phyloP scores from a whole-genome alignment of 1,140 invertebrate species.

The fruit fly (Drosophila melanogaster) region DNA sequence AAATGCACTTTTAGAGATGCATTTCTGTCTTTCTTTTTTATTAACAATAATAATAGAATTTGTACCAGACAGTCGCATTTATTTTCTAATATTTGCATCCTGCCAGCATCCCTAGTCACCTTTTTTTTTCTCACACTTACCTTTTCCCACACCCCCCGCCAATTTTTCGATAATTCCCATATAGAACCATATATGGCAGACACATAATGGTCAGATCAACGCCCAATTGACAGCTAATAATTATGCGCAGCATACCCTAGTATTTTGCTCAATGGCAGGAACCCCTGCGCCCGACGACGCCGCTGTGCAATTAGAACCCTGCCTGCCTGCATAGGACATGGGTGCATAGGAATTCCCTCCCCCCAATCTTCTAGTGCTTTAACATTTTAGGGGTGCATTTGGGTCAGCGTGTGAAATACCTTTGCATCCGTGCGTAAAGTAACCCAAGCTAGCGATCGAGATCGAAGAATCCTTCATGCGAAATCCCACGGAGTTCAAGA shows the following conservation, averaged over 20 bases:
- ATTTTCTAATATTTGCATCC: conserved; percentile 17
- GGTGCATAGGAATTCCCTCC: conserved; percentile 65
- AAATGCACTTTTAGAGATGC: too few relatives aligned
- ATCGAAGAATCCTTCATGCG: conserved; percentile 20
- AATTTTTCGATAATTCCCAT: conserved; percentile 13
- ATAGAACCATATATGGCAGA: conserved; percentile 25
- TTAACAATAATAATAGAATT: too few relatives aligned
- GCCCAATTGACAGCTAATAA: conserved; percentile 80
- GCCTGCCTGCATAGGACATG: conserved; percentile 55
- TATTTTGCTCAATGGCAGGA: neutral
- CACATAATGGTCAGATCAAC: conserved; percentile 65
- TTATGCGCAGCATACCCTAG: conserved; percentile 41
- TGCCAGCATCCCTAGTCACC: conserved; percentile 9
- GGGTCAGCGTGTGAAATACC: conserved; percentile 64
- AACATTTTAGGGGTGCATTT: conserved; percentile 57
- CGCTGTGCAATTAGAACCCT: conserved; percentile 30
- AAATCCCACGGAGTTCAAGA: conserved; percentile 51
- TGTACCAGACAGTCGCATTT: neutral
- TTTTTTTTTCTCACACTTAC: conserved; percentile 60
- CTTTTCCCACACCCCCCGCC: conserved; percentile 20
- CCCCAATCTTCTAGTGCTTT: neutral
- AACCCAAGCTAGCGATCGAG: conserved; percentile 21
- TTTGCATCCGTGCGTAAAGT: conserved; percentile 42
- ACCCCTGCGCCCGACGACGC: neutral
- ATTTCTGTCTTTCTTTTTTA: too few relatives aligned